Percentiles rank a stretch among this genome's conserved stretches.
These are phyloP conservation scores for Coluber constrictor DNA, from an alignment of 2,797 vertebrate species.

Conservation along the genomic window DNA sequence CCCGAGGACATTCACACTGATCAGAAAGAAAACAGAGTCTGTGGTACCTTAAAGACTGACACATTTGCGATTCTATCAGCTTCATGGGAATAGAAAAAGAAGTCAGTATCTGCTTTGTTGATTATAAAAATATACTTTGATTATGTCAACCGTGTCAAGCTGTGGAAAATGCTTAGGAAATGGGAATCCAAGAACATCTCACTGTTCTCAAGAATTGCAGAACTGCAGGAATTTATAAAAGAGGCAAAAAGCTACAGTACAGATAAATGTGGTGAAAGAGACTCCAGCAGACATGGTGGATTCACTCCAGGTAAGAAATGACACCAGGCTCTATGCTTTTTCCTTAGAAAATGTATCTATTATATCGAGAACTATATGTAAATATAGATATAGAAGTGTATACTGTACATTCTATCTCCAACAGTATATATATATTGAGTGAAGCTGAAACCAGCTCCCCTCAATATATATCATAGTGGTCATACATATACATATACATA, in stretches of 20 bases:
- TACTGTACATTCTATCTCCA: background rate
- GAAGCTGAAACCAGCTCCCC: background rate
- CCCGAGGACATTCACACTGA: background rate
- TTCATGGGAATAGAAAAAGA: background rate
- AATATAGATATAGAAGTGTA: background rate
- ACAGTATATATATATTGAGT: background rate
- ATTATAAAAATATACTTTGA: background rate
- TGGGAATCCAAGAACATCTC: background rate
- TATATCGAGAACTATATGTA: background rate
- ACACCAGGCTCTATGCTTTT: background rate
- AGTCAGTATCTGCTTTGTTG: background rate
- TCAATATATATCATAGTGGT: background rate
- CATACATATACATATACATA: background rate
- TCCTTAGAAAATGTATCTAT: background rate
- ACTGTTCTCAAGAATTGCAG: background rate
- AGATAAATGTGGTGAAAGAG: background rate
- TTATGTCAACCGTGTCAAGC: background rate
- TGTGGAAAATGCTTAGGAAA: background rate
- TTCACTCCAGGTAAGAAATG: background rate
- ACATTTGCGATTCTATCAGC: background rate
- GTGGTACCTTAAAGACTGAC: background rate
- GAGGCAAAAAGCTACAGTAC: background rate
- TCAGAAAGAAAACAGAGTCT: background rate
- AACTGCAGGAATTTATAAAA: background rate
- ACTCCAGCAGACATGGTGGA: background rate